Percentiles rank a stretch among this genome's conserved stretches.
These are phyloP conservation scores for Apomyelois bistriatella DNA, from an alignment of 2,888 invertebrate species.

Conservation along the genomic window DNA sequence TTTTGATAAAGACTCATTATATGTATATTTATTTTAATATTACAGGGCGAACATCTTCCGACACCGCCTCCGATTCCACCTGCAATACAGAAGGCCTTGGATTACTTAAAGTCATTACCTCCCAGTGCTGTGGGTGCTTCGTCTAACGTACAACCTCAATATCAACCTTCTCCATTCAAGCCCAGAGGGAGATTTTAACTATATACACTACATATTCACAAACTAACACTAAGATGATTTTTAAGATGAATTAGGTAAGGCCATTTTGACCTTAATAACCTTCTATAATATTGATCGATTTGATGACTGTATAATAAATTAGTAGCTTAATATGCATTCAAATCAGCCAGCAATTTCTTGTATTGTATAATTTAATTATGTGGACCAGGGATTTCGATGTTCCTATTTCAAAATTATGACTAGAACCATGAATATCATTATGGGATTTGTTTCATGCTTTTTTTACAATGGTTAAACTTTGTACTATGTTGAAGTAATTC, in stretches of 20 bases:
- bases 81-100: constrained; percentile 85
- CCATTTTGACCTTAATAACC: neutral
- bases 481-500: too few species aligned
- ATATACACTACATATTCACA: neutral
- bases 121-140: constrained; percentile 61
- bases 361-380: constrained; percentile 1
- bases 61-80: constrained; percentile 90
- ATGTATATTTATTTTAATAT: too few species aligned
- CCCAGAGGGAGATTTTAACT: constrained; percentile 47
- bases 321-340: neutral
- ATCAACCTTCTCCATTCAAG: constrained; percentile 46
- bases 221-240: neutral
- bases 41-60: constrained; percentile 86
- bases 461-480: too few species aligned
- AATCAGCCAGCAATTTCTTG: neutral
- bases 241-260: neutral
- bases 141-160: constrained; percentile 55
- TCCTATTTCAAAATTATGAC: constrained; percentile 1
- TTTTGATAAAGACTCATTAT: too few species aligned
- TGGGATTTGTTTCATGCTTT: too few species aligned
- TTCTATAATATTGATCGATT: neutral
- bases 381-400: neutral
- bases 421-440: neutral
- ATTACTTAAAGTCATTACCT: constrained; percentile 79
- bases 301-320: too few species aligned